Evolutionary conservation across 2,797 vertebrate genomes (phyloP).

Genomic region (Danio albolineatus): DNA sequence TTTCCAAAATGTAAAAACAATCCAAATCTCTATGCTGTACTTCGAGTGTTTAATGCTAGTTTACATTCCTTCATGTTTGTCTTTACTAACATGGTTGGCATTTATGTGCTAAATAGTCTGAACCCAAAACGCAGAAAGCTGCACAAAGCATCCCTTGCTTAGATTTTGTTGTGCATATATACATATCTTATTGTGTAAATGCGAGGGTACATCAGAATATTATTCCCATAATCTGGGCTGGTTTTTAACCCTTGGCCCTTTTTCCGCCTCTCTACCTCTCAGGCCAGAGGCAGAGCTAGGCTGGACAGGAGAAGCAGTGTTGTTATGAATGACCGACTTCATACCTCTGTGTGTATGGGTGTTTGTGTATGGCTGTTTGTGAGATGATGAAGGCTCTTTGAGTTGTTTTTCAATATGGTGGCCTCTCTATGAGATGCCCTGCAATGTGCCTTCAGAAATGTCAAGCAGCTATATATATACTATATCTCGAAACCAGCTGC

Average conservation of each 20-base stretch:
- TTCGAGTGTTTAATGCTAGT: not conserved
- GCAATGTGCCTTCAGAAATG: conserved; percentile 12
- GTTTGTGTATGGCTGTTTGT: not conserved
- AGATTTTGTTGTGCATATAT: too few species aligned
- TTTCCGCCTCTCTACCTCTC: conserved; percentile 26
- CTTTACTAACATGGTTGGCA: not conserved
- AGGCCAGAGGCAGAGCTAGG: conserved; percentile 58
- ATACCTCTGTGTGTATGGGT: conserved; percentile 66
- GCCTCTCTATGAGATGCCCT: conserved; percentile 59
- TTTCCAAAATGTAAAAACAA: too few species aligned
- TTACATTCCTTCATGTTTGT: conserved; percentile 1
- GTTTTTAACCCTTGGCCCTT: conserved; percentile 30
- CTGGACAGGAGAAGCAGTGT: conserved; percentile 70
- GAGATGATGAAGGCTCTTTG: conserved; percentile 78
- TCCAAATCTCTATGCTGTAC: too few species aligned
- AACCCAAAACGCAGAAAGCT: conserved; percentile 5
- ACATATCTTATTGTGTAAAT: too few species aligned
- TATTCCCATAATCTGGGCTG: conserved; percentile 37
- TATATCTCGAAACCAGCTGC: not conserved
- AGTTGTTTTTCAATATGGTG: conserved; percentile 76
- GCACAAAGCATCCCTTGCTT: too few species aligned
- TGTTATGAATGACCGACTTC: conserved; percentile 73
- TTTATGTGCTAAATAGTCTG: not conserved
- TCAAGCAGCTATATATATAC: conserved; percentile 28
- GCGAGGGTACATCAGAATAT: conserved; percentile 2